Conservation (phyloP, 2,888 invertebrate species). For the Thymelicus sylvestris region DNA sequence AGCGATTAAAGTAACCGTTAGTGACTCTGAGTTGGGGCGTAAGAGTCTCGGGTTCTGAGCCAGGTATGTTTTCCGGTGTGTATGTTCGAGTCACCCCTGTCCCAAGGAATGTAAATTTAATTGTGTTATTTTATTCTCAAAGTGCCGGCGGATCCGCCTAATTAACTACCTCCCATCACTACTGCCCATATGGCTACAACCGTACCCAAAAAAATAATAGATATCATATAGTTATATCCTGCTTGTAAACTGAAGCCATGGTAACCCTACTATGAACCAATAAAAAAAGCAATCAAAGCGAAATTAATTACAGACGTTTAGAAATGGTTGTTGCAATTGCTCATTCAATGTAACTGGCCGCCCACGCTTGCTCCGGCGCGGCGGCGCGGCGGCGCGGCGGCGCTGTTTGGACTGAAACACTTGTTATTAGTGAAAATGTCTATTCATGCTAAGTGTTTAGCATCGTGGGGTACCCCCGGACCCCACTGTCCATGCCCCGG, state of each 20-base stretch:
- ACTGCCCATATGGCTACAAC: no score
- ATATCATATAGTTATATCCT: background rate
- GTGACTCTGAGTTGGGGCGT: no score
- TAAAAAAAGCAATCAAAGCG: constrained; percentile 39
- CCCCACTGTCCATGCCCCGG: background rate
- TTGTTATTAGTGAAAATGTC: constrained; percentile 28
- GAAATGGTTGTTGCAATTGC: constrained; percentile 37
- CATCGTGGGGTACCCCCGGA: background rate
- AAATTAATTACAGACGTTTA: constrained; percentile 39
- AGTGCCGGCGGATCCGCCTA: no score
- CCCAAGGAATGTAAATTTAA: no score
- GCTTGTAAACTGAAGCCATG: background rate
- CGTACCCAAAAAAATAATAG: no score
- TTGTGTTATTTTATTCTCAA: no score
- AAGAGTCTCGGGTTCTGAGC: no score
- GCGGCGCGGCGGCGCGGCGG: no score
- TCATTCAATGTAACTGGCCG: constrained; percentile 25
- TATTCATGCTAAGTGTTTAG: constrained; percentile 17
- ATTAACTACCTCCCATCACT: no score
- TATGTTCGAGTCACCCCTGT: no score
- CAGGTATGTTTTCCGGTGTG: no score
- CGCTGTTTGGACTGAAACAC: constrained; percentile 11
- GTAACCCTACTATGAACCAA: background rate
- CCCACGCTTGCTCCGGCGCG: constrained; percentile 4
- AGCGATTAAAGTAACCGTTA: no score